These are phyloP conservation scores for Melipona beecheii DNA, from an alignment of 2,888 invertebrate species.

Conservation along the genomic window DNA sequence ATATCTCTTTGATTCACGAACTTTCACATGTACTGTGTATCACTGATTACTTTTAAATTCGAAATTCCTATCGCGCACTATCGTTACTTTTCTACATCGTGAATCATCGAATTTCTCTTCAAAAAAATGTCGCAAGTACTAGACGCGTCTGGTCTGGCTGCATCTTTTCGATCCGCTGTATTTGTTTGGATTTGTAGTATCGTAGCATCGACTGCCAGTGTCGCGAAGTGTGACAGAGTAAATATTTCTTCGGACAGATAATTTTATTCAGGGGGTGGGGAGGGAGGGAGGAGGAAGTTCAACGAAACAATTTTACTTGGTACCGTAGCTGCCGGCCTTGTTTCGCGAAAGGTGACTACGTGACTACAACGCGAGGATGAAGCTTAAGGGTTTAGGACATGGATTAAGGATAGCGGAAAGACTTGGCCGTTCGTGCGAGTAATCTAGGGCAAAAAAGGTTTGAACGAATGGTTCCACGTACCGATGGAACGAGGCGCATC, in stretches of 20 bases:
- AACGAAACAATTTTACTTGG: slow-evolving; percentile 28
- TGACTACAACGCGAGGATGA: slow-evolving; percentile 45
- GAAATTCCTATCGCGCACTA: too few species aligned
- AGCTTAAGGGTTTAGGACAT: slow-evolving; percentile 38
- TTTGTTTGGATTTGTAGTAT: too few species aligned
- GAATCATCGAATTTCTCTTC: too few species aligned
- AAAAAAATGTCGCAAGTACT: too few species aligned
- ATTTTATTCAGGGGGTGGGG: background rate
- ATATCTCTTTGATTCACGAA: too few species aligned
- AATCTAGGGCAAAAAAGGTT: slow-evolving; percentile 17
- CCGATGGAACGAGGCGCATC: background rate
- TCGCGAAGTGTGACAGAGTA: background rate
- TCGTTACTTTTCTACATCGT: too few species aligned
- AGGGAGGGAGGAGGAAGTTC: background rate
- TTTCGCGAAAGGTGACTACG: slow-evolving; percentile 38
- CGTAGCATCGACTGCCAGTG: too few species aligned
- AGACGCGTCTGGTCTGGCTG: too few species aligned
- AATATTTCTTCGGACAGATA: background rate
- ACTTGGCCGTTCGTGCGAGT: background rate
- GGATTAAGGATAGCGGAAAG: slow-evolving; percentile 39
- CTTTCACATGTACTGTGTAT: too few species aligned
- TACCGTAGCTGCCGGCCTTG: slow-evolving; percentile 7
- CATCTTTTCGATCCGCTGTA: too few species aligned
- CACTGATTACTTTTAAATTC: too few species aligned
- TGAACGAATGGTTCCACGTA: slow-evolving; percentile 19